phyloP scores from a whole-genome alignment of 2,113 vertebrate species.

The Pampusana beccarii region DNA sequence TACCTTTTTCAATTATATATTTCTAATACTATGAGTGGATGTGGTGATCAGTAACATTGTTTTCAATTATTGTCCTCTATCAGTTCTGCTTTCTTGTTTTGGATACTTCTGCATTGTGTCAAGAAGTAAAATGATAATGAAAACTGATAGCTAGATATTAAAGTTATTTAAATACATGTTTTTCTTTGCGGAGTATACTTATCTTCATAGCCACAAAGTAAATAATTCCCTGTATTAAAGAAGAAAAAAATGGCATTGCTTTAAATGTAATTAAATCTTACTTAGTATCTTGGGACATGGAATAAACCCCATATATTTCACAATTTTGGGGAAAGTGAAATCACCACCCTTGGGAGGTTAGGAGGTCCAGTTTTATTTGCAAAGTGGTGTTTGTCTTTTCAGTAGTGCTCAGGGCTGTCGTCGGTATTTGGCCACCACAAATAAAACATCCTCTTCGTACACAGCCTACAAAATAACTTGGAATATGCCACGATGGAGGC shows the following conservation, averaged over 20 bases:
- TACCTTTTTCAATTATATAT: neutral
- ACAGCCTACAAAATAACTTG: neutral
- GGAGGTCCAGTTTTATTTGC: constrained; percentile 1
- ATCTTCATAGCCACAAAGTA: neutral
- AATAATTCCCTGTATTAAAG: neutral
- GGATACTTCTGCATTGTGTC: neutral
- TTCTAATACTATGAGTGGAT: neutral
- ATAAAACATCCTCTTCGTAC: neutral
- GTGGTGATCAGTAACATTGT: neutral
- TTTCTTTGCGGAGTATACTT: neutral
- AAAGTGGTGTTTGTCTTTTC: constrained; percentile 26
- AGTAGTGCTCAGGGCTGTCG: constrained; percentile 13
- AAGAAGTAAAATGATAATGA: neutral
- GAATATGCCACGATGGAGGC: neutral
- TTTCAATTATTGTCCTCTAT: neutral
- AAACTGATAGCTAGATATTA: neutral
- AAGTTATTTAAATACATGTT: neutral
- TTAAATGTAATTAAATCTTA: neutral
- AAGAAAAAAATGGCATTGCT: neutral
- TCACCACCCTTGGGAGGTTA: constrained; percentile 45
- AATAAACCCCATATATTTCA: constrained; percentile 40
- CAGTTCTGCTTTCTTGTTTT: neutral
- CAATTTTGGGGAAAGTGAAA: constrained; percentile 48
- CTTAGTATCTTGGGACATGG: neutral
- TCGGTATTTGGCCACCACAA: neutral